Evolutionary conservation across 2,888 invertebrate genomes (phyloP).

Genomic region (Dynastes maya): DNA sequence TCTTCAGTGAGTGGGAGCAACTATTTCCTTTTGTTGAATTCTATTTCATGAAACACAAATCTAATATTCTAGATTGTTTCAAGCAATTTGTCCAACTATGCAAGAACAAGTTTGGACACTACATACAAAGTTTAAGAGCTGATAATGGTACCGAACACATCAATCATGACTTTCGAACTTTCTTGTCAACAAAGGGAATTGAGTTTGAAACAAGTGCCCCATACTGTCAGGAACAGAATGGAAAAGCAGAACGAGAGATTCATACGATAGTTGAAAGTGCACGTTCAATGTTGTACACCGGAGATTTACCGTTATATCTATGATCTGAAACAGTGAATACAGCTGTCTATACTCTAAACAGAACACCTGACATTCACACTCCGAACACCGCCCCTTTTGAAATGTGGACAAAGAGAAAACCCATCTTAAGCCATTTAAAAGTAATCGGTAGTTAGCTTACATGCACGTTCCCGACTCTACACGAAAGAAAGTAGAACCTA

Average conservation of each 20-base stretch:
- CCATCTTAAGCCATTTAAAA: too few species aligned
- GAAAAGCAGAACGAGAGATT: conserved; percentile 61
- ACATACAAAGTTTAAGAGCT: conserved; percentile 42
- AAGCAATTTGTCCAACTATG: conserved; percentile 24
- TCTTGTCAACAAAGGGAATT: too few species aligned
- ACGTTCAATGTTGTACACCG: conserved; percentile 60
- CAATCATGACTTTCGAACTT: too few species aligned
- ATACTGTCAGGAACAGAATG: conserved; percentile 59
- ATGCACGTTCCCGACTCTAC: conserved; percentile 43
- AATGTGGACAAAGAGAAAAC: too few species aligned
- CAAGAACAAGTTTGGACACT: conserved; percentile 40
- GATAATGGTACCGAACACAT: conserved; percentile 52
- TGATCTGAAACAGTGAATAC: conserved; percentile 63
- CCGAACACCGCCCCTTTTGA: too few species aligned
- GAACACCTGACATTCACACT: too few species aligned
- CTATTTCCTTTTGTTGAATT: conserved; percentile 55
- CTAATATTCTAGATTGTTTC: conserved; percentile 51
- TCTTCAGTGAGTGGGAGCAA: too few species aligned
- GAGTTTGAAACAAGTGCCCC: too few species aligned
- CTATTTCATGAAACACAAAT: conserved; percentile 54
- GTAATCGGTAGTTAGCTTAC: too few species aligned
- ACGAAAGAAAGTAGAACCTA: conserved; percentile 44
- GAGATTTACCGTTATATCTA: conserved; percentile 58
- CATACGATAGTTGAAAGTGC: conserved; percentile 63
- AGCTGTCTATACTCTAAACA: too few species aligned